Percentiles rank a stretch among this genome's conserved stretches.
Evolutionary conservation across 2,888 invertebrate genomes (phyloP).

Genomic region (Ptychoptera albimana): DNA sequence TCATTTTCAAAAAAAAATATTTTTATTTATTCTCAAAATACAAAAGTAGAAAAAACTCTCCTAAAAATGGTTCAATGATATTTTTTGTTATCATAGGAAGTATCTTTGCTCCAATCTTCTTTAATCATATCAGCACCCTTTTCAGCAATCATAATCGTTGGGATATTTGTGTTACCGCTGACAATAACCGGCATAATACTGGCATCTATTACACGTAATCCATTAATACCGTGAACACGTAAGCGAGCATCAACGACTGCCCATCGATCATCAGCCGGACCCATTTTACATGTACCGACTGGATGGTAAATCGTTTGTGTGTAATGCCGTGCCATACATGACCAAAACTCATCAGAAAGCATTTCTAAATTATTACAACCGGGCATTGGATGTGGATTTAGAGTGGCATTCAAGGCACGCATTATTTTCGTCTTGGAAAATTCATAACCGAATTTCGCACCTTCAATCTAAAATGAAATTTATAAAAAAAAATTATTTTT

Average conservation of each 20-base stretch:
- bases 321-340: constrained; percentile 57
- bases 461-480: constrained; percentile 48
- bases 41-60: too few species aligned
- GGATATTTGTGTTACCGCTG: constrained; percentile 69
- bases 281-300: constrained; percentile 70
- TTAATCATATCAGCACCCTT: constrained; percentile 71
- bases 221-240: constrained; percentile 46
- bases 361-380: constrained; percentile 45
- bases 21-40: too few species aligned
- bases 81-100: too few species aligned
- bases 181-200: constrained; percentile 70
- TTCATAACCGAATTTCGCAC: constrained; percentile 48
- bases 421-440: constrained; percentile 44
- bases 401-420: constrained; percentile 39
- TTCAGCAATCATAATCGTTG: constrained; percentile 71
- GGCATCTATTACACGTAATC: constrained; percentile 61
- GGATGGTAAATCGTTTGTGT: constrained; percentile 71
- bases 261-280: constrained; percentile 36
- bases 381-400: constrained; percentile 47
- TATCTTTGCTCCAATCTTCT: constrained; percentile 37
- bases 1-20: too few species aligned
- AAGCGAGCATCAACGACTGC: constrained; percentile 58
- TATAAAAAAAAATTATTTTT: neutral
- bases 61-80: too few species aligned
- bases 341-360: constrained; percentile 59